Evolutionary conservation across 2,113 vertebrate species (phyloP).

Genomic region (Gymnarchus niloticus): DNA sequence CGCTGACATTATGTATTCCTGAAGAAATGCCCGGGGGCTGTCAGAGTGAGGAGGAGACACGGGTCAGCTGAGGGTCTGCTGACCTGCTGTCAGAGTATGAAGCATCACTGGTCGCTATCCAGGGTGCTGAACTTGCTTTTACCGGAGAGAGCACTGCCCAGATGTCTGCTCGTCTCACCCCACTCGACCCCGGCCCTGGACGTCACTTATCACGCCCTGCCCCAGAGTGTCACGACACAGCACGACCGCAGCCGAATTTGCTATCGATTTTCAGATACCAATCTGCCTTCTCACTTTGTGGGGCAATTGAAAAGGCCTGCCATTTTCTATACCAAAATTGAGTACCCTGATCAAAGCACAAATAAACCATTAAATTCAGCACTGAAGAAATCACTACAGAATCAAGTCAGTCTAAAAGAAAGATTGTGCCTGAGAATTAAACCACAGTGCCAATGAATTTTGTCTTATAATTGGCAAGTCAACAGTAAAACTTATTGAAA

Average conservation of each 20-base stretch:
- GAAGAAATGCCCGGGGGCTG: background rate
- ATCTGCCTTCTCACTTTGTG: slow-evolving; percentile 9
- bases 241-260: background rate
- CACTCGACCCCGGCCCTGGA: background rate
- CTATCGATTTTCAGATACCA: slow-evolving; percentile 16
- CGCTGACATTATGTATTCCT: background rate
- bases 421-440: background rate
- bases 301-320: slow-evolving; percentile 17
- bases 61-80: background rate
- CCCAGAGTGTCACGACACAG: background rate
- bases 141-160: background rate
- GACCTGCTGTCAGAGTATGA: background rate
- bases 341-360: background rate
- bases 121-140: background rate
- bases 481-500: background rate
- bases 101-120: background rate
- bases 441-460: background rate
- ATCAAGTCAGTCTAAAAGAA: background rate
- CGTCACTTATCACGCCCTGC: background rate
- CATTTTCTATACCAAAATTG: slow-evolving; percentile 6
- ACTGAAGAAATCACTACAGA: background rate
- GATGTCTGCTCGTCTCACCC: background rate
- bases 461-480: background rate
- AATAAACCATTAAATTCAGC: slow-evolving; percentile 8
- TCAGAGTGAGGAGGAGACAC: background rate